Conservation (phyloP, 2,797 vertebrate species). For the Melanogrammus aeglefinus region DNA sequence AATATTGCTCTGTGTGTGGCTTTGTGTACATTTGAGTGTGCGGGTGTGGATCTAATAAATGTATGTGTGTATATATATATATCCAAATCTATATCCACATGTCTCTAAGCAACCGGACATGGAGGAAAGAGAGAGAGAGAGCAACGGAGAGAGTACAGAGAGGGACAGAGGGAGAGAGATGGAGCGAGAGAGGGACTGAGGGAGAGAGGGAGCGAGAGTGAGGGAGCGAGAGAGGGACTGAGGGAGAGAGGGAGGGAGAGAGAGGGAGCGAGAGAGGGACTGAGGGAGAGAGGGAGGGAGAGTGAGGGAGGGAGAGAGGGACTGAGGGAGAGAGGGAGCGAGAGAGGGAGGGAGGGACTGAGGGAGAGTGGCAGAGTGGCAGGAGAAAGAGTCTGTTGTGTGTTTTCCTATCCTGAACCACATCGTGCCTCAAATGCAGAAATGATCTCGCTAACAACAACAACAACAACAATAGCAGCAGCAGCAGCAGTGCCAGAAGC, state of each 20-base stretch:
- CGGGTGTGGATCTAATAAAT: not conserved
- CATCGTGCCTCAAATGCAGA: conserved; percentile 24
- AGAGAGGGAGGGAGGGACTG: not conserved
- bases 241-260: not conserved
- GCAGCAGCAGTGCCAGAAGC: conserved; percentile 14
- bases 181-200: not conserved
- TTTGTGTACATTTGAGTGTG: not conserved
- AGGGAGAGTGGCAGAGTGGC: not conserved
- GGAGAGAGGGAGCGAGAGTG: not conserved
- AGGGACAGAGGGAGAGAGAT: not conserved
- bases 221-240: not conserved
- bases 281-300: not conserved
- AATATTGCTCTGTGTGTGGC: not conserved
- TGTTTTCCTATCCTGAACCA: conserved; percentile 6
- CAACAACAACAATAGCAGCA: not conserved
- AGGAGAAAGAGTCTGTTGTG: not conserved
- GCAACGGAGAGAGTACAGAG: no score
- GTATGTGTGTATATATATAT: not conserved
- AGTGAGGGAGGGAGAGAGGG: not conserved
- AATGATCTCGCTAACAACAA: conserved; percentile 40
- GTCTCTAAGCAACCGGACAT: not conserved
- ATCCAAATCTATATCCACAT: not conserved
- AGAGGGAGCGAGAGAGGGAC: not conserved
- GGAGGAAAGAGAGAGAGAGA: not conserved
- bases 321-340: not conserved